Evolutionary conservation across 2,113 vertebrate genomes (phyloP).

Genomic region (Takifugu bimaculatus): DNA sequence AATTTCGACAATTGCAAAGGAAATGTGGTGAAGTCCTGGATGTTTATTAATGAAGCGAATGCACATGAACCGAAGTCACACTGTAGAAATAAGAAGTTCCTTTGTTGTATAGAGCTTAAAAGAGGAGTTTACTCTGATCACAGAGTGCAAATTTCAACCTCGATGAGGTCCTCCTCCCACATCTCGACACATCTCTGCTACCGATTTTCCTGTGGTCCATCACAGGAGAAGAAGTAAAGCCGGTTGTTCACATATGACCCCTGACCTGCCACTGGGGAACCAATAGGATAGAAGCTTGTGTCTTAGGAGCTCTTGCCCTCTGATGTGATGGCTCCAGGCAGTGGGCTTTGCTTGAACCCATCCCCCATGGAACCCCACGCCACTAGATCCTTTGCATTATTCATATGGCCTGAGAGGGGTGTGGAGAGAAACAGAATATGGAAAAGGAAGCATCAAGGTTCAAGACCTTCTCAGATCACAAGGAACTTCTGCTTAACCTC

Average conservation of each 20-base stretch:
- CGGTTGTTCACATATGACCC: slow-evolving; percentile 68
- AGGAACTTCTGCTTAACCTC: slow-evolving; percentile 77
- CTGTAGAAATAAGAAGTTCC: slow-evolving; percentile 10
- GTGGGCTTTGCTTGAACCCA: slow-evolving; percentile 69
- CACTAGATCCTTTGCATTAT: slow-evolving; percentile 75
- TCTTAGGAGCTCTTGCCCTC: slow-evolving; percentile 67
- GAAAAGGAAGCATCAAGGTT: slow-evolving; percentile 69
- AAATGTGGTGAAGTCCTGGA: too few relatives aligned
- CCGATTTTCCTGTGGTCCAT: slow-evolving; percentile 66
- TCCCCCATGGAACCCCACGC: slow-evolving; percentile 66
- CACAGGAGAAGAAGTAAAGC: slow-evolving; percentile 57
- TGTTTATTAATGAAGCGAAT: background rate
- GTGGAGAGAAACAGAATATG: slow-evolving; percentile 58
- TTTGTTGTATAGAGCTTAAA: slow-evolving; percentile 41
- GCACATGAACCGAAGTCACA: slow-evolving; percentile 20
- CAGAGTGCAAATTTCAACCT: slow-evolving; percentile 62
- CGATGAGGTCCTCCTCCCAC: slow-evolving; percentile 66
- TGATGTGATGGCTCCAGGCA: slow-evolving; percentile 77
- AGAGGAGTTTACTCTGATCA: slow-evolving; percentile 55
- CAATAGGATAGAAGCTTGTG: slow-evolving; percentile 49
- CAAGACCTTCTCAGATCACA: slow-evolving; percentile 77
- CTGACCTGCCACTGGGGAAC: slow-evolving; percentile 62
- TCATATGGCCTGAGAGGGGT: slow-evolving; percentile 54
- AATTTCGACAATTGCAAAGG: too few relatives aligned
- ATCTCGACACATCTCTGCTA: slow-evolving; percentile 38